Evolutionary conservation across 2,797 vertebrate species (phyloP).

Genomic region (Gallinago solitaria): DNA sequence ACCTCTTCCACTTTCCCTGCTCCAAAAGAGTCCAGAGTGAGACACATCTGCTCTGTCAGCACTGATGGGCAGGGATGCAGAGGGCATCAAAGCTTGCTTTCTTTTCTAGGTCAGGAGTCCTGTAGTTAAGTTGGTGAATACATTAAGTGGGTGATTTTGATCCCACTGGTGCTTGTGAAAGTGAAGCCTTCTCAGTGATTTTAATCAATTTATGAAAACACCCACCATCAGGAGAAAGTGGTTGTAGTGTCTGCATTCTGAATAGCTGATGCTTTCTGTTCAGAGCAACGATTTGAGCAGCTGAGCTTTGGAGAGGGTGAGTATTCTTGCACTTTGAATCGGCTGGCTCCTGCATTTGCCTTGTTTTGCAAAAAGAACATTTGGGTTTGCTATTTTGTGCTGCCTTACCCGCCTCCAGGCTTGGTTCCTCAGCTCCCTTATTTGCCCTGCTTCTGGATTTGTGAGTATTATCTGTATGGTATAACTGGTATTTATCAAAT

Average conservation of each 20-base stretch:
- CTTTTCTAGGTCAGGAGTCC: background rate
- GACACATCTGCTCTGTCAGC: background rate
- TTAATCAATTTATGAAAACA: background rate
- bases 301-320: background rate
- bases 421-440: background rate
- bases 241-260: too few species aligned
- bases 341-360: background rate
- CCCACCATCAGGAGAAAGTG: rapidly evolving
- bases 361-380: background rate
- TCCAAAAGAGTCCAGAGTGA: background rate
- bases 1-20: background rate
- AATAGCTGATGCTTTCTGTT: background rate
- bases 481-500: background rate
- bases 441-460: background rate
- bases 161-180: background rate
- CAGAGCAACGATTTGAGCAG: background rate
- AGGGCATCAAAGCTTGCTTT: background rate
- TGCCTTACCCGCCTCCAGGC: background rate
- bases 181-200: background rate
- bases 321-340: rapidly evolving
- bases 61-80: background rate
- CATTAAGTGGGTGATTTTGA: background rate
- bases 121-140: background rate
- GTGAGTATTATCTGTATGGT: background rate
- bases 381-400: background rate